A percentile compares a stretch with the other conserved stretches of the same genome.
Evolutionary conservation across 2,888 invertebrate species (phyloP).

Genomic region (Hyposoter dolosus): DNA sequence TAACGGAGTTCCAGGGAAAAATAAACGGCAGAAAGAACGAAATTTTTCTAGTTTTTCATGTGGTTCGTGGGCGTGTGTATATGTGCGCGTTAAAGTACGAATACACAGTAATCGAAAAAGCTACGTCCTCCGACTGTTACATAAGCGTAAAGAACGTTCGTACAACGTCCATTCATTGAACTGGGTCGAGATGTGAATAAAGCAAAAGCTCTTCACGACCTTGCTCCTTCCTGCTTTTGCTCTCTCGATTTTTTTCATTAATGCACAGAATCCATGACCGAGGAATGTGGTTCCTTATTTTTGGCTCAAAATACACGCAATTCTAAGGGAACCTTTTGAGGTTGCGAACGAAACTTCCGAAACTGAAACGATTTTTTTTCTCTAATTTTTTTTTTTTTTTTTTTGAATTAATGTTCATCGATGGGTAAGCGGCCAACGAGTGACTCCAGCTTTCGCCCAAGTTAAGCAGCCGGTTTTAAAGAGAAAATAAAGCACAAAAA

Average conservation of each 20-base stretch:
- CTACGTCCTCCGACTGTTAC: slow-evolving; percentile 22
- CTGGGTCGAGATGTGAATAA: slow-evolving; percentile 67
- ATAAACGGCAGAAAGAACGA: slow-evolving; percentile 9
- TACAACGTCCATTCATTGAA: slow-evolving; percentile 61
- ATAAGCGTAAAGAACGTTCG: slow-evolving; percentile 43
- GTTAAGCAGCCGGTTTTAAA: too few species aligned
- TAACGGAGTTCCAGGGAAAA: not conserved
- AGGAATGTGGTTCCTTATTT: not conserved
- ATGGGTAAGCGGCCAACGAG: too few species aligned
- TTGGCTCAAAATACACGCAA: slow-evolving; percentile 7
- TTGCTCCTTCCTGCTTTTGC: slow-evolving; percentile 46
- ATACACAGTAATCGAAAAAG: slow-evolving; percentile 58
- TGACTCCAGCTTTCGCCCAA: too few species aligned
- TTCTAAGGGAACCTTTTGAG: not conserved
- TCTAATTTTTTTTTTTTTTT: too few species aligned
- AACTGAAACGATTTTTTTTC: not conserved
- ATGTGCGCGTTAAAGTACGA: slow-evolving; percentile 1
- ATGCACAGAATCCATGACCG: slow-evolving; percentile 2
- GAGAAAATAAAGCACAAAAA: too few species aligned
- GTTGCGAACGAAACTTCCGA: not conserved
- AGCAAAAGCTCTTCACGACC: slow-evolving; percentile 58
- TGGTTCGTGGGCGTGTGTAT: not conserved
- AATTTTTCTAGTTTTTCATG: not conserved
- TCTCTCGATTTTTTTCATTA: slow-evolving; percentile 17
- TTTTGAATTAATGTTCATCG: too few species aligned